phyloP scores from a whole-genome alignment of 2,888 invertebrate genomes.

The Ichneumon xanthorius region DNA sequence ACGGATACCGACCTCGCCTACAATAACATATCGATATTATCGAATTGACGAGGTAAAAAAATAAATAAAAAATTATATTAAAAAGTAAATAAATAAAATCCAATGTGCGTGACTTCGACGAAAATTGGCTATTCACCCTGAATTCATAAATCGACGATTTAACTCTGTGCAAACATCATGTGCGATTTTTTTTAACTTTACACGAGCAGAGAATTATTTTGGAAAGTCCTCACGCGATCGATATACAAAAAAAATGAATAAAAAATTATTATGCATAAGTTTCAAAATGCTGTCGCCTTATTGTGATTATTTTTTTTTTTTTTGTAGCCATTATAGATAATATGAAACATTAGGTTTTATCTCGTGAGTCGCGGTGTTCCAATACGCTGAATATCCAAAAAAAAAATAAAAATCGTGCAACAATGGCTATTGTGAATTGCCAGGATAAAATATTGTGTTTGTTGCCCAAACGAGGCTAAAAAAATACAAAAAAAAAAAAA shows the following conservation, averaged over 20 bases:
- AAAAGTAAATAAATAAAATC: slow-evolving; percentile 5
- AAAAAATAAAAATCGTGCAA: background rate
- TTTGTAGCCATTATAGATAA: too few relatives aligned
- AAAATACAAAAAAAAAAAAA: background rate
- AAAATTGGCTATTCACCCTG: background rate
- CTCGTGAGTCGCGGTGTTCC: background rate
- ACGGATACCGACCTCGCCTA: slow-evolving; percentile 51
- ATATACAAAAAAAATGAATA: too few relatives aligned
- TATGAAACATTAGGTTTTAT: background rate
- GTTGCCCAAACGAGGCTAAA: background rate
- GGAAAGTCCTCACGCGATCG: background rate
- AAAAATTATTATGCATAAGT: too few relatives aligned
- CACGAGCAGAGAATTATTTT: background rate
- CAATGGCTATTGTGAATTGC: background rate
- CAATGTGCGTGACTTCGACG: slow-evolving; percentile 1
- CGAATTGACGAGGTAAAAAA: slow-evolving; percentile 12
- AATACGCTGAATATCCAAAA: background rate
- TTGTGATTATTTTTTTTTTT: too few relatives aligned
- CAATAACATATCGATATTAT: slow-evolving; percentile 58
- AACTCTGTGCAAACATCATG: background rate
- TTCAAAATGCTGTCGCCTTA: too few relatives aligned
- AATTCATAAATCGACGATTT: background rate
- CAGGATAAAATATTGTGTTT: background rate
- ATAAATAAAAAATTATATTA: background rate
- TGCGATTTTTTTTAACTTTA: background rate